Conservation (phyloP, 1,140 invertebrate genomes). For the Hypsibius dujardini region DNA sequence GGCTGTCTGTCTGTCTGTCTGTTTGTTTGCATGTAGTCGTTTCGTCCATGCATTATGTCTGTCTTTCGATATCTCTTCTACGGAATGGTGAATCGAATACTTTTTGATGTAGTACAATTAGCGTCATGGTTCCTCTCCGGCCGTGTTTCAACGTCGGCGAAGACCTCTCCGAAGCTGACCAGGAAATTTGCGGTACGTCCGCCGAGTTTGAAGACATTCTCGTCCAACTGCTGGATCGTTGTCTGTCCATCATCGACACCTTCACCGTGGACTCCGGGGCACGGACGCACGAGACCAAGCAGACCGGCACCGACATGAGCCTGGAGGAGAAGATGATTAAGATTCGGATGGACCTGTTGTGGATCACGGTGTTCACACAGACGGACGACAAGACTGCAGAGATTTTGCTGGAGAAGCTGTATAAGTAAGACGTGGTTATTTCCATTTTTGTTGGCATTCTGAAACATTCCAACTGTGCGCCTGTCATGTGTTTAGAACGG, state of each 20-base stretch:
- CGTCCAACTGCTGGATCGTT: conserved; percentile 58
- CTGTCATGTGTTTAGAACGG: no score
- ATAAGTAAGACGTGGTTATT: no score
- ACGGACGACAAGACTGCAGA: not conserved
- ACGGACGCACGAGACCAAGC: not conserved
- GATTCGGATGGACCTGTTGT: conserved; percentile 5
- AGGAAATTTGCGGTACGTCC: conserved; percentile 54
- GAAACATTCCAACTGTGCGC: no score
- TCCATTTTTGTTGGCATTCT: no score
- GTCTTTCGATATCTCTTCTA: no score
- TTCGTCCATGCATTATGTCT: no score
- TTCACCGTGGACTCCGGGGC: not conserved
- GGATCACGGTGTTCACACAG: not conserved
- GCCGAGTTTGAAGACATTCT: conserved; percentile 73
- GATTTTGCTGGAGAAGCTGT: not conserved
- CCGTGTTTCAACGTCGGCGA: conserved; percentile 66
- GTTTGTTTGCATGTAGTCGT: no score
- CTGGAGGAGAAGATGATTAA: not conserved
- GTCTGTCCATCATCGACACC: conserved; percentile 12
- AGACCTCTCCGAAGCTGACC: conserved; percentile 45
- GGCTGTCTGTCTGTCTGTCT: no score
- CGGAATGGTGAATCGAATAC: conserved; percentile 31
- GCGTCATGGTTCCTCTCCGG: conserved; percentile 52
- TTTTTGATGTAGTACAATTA: conserved; percentile 57
- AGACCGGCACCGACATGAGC: not conserved